A percentile compares a stretch with the other conserved stretches of the same genome.
Conservation (phyloP, 2,888 invertebrate genomes). For the Hipparchia sbordonii region DNA sequence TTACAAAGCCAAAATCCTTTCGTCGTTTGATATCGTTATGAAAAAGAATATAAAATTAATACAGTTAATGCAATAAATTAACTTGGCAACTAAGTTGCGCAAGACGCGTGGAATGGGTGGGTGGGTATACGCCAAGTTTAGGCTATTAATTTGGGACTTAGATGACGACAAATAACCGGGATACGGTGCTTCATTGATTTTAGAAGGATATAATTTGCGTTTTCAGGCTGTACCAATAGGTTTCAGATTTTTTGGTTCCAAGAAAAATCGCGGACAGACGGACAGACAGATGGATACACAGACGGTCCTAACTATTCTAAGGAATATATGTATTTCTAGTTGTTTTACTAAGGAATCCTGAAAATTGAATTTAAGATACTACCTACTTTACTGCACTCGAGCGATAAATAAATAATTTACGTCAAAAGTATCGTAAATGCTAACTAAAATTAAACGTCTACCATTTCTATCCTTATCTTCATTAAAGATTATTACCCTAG, state of each 20-base stretch:
- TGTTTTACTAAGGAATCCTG: too few relatives aligned
- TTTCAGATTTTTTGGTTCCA: background rate
- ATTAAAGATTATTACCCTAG: too few relatives aligned
- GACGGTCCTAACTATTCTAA: too few relatives aligned
- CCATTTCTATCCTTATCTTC: too few relatives aligned
- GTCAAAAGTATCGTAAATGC: too few relatives aligned
- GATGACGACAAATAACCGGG: conserved; percentile 68
- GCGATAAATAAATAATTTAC: too few relatives aligned
- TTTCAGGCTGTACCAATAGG: background rate
- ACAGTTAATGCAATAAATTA: conserved; percentile 74
- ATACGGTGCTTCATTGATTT: conserved; percentile 54
- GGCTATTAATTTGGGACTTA: conserved; percentile 81
- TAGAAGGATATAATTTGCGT: conserved; percentile 20
- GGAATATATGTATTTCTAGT: too few relatives aligned
- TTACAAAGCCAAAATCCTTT: background rate
- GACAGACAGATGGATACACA: too few relatives aligned
- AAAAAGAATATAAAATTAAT: conserved; percentile 73
- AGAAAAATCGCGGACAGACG: too few relatives aligned
- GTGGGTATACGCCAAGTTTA: conserved; percentile 72
- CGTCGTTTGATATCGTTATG: conserved; percentile 42
- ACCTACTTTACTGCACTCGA: too few relatives aligned
- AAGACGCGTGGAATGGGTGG: conserved; percentile 55
- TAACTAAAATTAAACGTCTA: too few relatives aligned
- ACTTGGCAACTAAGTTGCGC: conserved; percentile 77
- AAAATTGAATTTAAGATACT: too few relatives aligned